Base-by-base conservation (phyloP, 2,888 invertebrate species). In the Ophion obscuratus region DNA sequence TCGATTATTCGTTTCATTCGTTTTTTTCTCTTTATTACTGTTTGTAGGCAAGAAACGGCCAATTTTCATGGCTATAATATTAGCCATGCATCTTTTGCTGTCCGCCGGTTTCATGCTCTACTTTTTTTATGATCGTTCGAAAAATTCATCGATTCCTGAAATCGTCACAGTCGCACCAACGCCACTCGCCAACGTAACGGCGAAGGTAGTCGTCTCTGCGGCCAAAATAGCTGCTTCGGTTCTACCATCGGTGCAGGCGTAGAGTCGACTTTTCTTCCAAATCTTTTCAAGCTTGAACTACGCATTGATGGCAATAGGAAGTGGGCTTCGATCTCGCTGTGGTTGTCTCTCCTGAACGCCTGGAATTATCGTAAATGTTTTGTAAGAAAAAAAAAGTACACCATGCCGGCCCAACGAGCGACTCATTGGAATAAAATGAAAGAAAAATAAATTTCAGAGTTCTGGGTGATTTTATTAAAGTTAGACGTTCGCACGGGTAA, bases 101-200 rank as follows among this genome's bases (percentile, higher is more conserved):
- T 98, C 98, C 1, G 96, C 97, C 44, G 98, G 98, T 14, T 98
- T 99, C 92, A 97, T 98, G 97, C 91, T 97, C 84, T 97, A 96
- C 91, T 97, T 97, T 93, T 97, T 97, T 90, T 96, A 97, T 91
- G 95, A 95, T 2, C 96, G 96, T 1, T 85, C 88, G 2, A 88
- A 77, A 68, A 27, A n/a, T 62, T n/a, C 70, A 17, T 27, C 68
- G 14, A 24, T 24, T 14, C 24, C 78, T 4, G 62, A 62, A 17
- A 17, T 57, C 1, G 73, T 81, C 11, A 57, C 57, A 57, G 9
- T 68, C 61, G 62, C 64, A 10, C 40, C 62, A 5, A 76, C 66
- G n/a, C 76, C 83, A 57, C 20, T 75, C 11, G 73, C 85, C n/a
- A 78, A 74, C 3, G 4, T 74, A 47, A 40, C 78, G 1, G 31